These are phyloP conservation scores for Anolis apletophallus DNA, from an alignment of 2,797 vertebrate species.

Conservation along the genomic window DNA sequence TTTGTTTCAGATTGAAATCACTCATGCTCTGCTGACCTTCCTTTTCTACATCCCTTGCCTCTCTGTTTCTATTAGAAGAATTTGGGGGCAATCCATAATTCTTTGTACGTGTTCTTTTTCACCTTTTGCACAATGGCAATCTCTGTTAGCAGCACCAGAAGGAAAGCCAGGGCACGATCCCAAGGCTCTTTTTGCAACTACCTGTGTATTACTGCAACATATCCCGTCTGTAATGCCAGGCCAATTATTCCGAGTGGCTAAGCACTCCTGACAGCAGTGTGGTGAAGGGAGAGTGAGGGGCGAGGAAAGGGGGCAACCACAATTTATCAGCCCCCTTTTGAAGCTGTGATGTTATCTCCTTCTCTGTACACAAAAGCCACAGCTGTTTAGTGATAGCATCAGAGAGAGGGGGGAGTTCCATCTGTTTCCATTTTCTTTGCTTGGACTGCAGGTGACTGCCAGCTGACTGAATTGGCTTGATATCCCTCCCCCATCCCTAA, in stretches of 20 bases:
- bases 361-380: conserved; percentile 42
- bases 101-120: not conserved
- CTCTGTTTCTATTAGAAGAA: too few relatives aligned
- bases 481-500: not conserved
- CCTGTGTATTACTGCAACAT: not conserved
- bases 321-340: conserved; percentile 44
- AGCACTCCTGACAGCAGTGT: not conserved
- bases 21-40: too few relatives aligned
- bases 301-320: not conserved
- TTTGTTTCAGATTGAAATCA: too few relatives aligned
- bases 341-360: conserved; percentile 53
- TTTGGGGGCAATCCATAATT: too few relatives aligned
- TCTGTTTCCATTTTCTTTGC: conserved; percentile 39
- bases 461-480: conserved; percentile 52
- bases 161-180: not conserved
- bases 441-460: conserved; percentile 52
- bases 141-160: not conserved
- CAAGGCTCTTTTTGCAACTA: not conserved
- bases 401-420: conserved; percentile 13
- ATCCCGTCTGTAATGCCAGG: not conserved
- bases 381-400: conserved; percentile 43
- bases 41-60: too few relatives aligned
- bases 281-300: not conserved
- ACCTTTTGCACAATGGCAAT: not conserved
- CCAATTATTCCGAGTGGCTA: not conserved